Base-by-base conservation (phyloP, 2,113 vertebrate genomes). In the Gadus chalcogrammus region DNA sequence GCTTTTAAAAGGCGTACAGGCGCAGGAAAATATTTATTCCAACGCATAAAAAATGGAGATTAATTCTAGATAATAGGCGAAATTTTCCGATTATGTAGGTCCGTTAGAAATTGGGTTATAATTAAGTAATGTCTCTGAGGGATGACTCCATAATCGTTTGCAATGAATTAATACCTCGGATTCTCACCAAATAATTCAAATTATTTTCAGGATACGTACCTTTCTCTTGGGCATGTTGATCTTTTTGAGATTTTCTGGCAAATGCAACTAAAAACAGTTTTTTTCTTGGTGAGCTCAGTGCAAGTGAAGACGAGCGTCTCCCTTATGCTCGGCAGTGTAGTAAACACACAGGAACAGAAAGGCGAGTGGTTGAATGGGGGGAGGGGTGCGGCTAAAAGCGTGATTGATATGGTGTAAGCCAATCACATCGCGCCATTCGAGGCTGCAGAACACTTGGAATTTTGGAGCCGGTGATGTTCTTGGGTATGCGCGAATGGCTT, bases 161-260 rank as follows among this genome's bases (percentile, higher is more conserved):
- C 87, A 84, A 76, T 78, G 80, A 75, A 88, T 75, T 73, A 76
- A 79, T 65, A 70, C 77, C 79, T 28, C 62, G 68, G 77, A 77
- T 62, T 73, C 68, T 65, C 75, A 60, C 70, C 68, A 79, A 88
- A 88, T 62, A 84, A 85, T 82, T 70, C 68, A 64, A 65, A 56
- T 67, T 73, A 76, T 72, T 75, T 63, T 15, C 16, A 64, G 59
- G 68, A 79, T 87, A 92, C 92, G 73, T 90, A 93, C 92, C 92
- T 93, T 93, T 93, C 92, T 93, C 87, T 92, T 93, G 87, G 92
- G 92, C 92, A 93, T 93, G 89, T 82, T 90, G 89, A 83, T 73
- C 75, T 91, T 86, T 76, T 85, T 87, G 82, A 89, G 82, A 74
- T 85, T 84, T 80, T 88, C 76, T 84, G 78, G 81, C 82, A 86